A percentile compares a stretch with the other conserved stretches of the same genome.
phyloP scores from a whole-genome alignment of 2,113 vertebrate genomes.

The Lutjanus erythropterus region DNA sequence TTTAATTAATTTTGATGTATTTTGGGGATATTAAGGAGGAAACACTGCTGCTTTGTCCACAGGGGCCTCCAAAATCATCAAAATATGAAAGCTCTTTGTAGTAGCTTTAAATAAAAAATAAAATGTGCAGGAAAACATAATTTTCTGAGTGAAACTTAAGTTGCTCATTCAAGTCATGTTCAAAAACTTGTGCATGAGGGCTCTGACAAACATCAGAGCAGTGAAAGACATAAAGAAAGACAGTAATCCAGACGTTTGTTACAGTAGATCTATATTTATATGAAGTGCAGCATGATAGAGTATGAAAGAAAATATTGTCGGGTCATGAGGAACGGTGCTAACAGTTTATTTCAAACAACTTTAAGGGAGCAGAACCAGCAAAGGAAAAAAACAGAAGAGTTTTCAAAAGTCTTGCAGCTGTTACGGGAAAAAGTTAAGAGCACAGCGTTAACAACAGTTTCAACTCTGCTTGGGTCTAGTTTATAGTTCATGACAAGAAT shows the following conservation, averaged over 20 bases:
- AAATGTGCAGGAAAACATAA: slow-evolving; percentile 69
- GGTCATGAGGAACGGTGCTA: slow-evolving; percentile 48
- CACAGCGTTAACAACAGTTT: slow-evolving; percentile 68
- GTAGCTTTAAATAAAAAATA: no score
- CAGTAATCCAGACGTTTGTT: slow-evolving; percentile 38
- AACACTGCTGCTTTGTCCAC: no score
- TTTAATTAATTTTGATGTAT: no score
- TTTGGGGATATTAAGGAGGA: no score
- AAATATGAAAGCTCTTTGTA: no score
- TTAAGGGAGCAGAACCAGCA: slow-evolving; percentile 53
- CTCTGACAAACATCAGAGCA: slow-evolving; percentile 29
- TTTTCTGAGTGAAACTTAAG: slow-evolving; percentile 69
- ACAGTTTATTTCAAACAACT: slow-evolving; percentile 71
- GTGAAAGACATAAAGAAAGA: slow-evolving; percentile 39
- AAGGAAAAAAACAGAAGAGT: slow-evolving; percentile 25
- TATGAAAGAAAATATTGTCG: slow-evolving; percentile 59
- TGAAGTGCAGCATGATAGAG: slow-evolving; percentile 39
- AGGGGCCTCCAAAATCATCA: no score
- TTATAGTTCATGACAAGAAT: slow-evolving; percentile 82
- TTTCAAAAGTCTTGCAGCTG: slow-evolving; percentile 68
- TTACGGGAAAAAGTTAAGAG: slow-evolving; percentile 63
- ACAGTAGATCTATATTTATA: slow-evolving; percentile 32
- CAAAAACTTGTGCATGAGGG: slow-evolving; percentile 47
- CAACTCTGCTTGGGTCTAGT: slow-evolving; percentile 76
- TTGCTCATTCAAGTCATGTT: slow-evolving; percentile 66